Base-by-base conservation (phyloP, 2,113 vertebrate species). In the Synchiropus splendidus region DNA sequence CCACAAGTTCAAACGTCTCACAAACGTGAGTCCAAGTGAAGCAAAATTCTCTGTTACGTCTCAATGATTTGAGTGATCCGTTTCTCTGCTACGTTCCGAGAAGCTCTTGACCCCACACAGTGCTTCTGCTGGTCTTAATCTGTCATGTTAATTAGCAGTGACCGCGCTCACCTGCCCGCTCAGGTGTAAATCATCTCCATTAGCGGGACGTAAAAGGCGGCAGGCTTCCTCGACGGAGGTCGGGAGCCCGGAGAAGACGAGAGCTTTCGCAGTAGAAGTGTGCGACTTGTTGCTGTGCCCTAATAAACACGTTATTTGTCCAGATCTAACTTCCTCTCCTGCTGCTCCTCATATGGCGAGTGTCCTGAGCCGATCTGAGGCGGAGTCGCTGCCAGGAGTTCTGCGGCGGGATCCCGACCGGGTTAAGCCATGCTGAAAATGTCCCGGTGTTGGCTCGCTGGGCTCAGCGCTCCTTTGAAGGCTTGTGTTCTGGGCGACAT, bases 401-500 rank as follows among this genome's bases (percentile, higher is more conserved):
- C 57, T 36, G 52, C 49, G 56, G 58, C 56, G 51, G 16, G 8
- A 27, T 1, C 36, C 66, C 58, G 2, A 17, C 43, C 41, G 69
- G 43, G 67, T 6, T 31, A 61, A 75, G 69, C 67, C 72, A 59
- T 18, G 66, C 51, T 2, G 66, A 75, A 78, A 64, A 70, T 58
- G 36, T 65, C 60, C 35, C 39, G 42, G 50, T 16, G 36, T 45
- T 18, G 63, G 6, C 45, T 31, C 10, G 41, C 32, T 47, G 53
- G 54, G 39, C 52, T 58, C 49, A 47, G 51, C 46, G 46, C 44
- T 52, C n/a, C n/a, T 36, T 38, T 36, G 21, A 16, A 47, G 13
- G 41, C 48, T 58, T 42, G 42, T 18, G 39, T 34, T 15, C 35
- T 39, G 39, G 6, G 33, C 42, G 42, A 30, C 62, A 58, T 48